Evolutionary conservation across 2,113 vertebrate species (phyloP).

Genomic region (Laticauda colubrina): DNA sequence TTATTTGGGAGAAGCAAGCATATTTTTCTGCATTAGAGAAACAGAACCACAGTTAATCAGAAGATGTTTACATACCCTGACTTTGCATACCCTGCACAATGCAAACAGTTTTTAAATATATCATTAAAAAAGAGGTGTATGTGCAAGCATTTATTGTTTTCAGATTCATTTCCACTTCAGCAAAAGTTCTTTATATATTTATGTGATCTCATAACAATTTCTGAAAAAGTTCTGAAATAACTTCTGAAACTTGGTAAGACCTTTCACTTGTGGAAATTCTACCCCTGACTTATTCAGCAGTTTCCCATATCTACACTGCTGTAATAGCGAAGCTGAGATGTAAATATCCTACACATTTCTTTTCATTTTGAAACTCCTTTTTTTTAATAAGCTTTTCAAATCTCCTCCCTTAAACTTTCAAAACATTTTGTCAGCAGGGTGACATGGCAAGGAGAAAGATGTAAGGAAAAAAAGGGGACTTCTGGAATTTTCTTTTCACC

Average conservation of each 20-base stretch:
- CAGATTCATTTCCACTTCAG: background rate
- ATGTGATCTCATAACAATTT: background rate
- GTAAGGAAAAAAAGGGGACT: background rate
- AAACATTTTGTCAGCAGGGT: background rate
- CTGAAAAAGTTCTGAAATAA: background rate
- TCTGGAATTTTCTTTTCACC: background rate
- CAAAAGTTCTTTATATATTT: slow-evolving; percentile 22
- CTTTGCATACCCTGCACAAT: background rate
- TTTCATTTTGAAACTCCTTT: background rate
- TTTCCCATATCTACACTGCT: slow-evolving; percentile 41
- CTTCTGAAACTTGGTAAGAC: background rate
- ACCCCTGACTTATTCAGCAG: slow-evolving; percentile 36
- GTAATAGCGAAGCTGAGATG: slow-evolving; percentile 19
- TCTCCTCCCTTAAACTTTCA: background rate
- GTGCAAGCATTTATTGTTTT: background rate
- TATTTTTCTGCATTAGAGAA: background rate
- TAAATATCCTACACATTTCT: background rate
- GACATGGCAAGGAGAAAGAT: background rate
- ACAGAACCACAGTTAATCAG: background rate
- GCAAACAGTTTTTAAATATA: background rate
- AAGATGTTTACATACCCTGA: background rate
- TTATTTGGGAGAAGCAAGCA: background rate
- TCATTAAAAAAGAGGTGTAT: background rate
- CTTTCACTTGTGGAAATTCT: slow-evolving; percentile 39
- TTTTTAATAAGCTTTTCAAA: background rate